Conservation (phyloP, 2,113 vertebrate genomes). For the Tyrannus savana region DNA sequence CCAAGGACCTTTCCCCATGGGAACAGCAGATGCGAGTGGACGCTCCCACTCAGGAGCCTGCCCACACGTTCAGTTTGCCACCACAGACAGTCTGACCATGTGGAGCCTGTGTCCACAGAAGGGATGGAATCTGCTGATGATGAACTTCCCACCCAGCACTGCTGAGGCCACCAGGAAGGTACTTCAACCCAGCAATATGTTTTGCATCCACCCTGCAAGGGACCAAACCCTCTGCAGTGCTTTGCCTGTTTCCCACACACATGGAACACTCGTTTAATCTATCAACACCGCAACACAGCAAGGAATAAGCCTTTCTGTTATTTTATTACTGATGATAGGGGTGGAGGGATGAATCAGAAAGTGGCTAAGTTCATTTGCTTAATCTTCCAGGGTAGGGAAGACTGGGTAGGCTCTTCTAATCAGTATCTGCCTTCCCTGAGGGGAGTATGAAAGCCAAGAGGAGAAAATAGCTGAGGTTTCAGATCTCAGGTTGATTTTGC, state of each 20-base stretch:
- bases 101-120: fast-evolving
- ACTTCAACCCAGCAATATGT: not conserved
- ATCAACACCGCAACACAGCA: not conserved
- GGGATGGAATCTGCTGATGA: not conserved
- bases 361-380: not conserved
- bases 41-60: not conserved
- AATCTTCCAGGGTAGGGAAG: not conserved
- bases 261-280: not conserved
- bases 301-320: not conserved
- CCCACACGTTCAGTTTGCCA: fast-evolving
- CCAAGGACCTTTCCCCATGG: not conserved
- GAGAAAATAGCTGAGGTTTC: slow-evolving; percentile 37
- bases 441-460: not conserved
- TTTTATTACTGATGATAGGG: not conserved
- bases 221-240: not conserved
- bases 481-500: slow-evolving; percentile 19
- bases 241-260: not conserved
- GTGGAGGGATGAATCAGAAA: not conserved
- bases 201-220: fast-evolving
- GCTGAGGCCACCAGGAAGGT: not conserved
- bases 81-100: not conserved
- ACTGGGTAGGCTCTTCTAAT: not conserved
- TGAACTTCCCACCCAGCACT: not conserved
- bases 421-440: not conserved
- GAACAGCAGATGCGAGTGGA: not conserved